Evolutionary conservation across 2,113 vertebrate species (phyloP).

Genomic region (Sorex fumeus): DNA sequence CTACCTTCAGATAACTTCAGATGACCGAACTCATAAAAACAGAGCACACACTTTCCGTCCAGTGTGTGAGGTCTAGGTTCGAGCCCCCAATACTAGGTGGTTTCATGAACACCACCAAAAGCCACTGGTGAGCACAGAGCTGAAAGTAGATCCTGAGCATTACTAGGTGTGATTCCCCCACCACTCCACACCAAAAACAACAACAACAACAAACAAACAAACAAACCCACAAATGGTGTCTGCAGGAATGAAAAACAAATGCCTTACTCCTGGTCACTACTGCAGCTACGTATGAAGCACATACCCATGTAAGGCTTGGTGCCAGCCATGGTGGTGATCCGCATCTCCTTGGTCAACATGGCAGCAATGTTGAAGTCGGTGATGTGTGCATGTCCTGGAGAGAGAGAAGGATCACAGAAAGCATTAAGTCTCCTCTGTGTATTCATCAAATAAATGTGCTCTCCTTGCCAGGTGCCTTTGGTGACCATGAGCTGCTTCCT

Average conservation of each 20-base stretch:
- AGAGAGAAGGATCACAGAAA: slow-evolving; percentile 69
- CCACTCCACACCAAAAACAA: too few relatives aligned
- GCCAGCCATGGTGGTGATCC: slow-evolving; percentile 95
- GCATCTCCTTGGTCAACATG: slow-evolving; percentile 92
- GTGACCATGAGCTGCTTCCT: too few relatives aligned
- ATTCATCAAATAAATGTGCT: too few relatives aligned
- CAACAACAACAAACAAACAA: too few relatives aligned
- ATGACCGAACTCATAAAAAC: neutral
- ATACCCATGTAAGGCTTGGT: slow-evolving; percentile 99
- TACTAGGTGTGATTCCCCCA: too few relatives aligned
- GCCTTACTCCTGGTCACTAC: neutral
- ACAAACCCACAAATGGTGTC: neutral
- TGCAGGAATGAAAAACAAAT: neutral
- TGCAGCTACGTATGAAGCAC: neutral
- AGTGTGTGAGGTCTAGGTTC: too few relatives aligned
- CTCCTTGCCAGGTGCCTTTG: too few relatives aligned
- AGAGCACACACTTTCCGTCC: too few relatives aligned
- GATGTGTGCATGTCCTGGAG: slow-evolving; percentile 95
- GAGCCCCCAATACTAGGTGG: too few relatives aligned
- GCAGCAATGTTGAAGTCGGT: slow-evolving; percentile 99
- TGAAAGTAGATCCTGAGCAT: too few relatives aligned
- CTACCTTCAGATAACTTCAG: neutral
- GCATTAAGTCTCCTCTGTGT: neutral
- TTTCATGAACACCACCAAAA: too few relatives aligned
- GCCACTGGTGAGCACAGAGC: too few relatives aligned